Evolutionary conservation across 2,113 vertebrate species (phyloP), one percentile per base, ranked within the genome.

Genomic region (Gymnorhina tibicen): DNA sequence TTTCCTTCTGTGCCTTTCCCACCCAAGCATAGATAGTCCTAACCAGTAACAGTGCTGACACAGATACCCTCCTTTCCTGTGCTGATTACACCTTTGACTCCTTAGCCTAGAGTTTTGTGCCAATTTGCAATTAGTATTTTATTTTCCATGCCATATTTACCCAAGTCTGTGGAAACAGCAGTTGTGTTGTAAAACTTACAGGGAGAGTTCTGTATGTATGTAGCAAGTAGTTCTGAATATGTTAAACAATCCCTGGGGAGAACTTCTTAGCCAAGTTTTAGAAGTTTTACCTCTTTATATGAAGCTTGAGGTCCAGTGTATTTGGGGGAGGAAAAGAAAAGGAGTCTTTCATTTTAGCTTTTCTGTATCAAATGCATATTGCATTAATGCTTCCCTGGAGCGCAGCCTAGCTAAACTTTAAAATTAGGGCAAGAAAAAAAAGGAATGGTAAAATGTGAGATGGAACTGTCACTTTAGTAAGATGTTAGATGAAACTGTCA

Each of bases 81-180:
- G 84, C 77, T 93, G 93, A 93, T 94, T 95, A 85, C 26, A 72
- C 75, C 79, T 91, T 89, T 59, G 77, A 85, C 81, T 92, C 79
- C 59, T 82, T 68, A 56, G 64, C 19, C 47, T 22, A 39, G 76
- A 68, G 42, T 84, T 96, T 11, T 1, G 5, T 89, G 89, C 92
- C 91, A 92, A 20, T 84, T 92, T 75, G 87, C 83, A 93, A 70
- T 93, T 87, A 95, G 35, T 13, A 44, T 80, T 84, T 95, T 83
- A 84, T 92, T 96, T 96, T 87, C 72, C 21, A 15, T 79, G 85
- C 66, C 55, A 4, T 97, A 59, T 96, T 95, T 94, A 94, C 77
- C 46, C 3, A 72, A 80, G 67, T 27, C 83, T 86, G 56, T 80
- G 72, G 81, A 95, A 97, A 92, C 87, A 97, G 96, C 87, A 80